Evolutionary conservation across 2,888 invertebrate species (phyloP), one percentile per base, ranked within the genome.

Genomic region (Pharmacophagus antenor): DNA sequence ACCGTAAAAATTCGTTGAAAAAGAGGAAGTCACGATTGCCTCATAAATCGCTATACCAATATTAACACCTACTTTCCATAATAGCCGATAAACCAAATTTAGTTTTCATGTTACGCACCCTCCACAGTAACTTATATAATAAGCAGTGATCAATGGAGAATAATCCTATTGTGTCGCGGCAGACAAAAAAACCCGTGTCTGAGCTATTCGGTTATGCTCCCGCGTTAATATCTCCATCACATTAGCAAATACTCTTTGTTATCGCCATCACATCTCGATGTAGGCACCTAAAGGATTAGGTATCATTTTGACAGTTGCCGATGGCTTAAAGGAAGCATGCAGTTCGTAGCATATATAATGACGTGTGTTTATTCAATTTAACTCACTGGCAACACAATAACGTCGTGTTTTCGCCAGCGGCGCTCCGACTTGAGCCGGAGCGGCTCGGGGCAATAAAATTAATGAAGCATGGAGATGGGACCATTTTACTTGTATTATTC

Each of bases 401-500:
- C 84, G 81, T 82, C 80, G 79, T 84, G 85, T 87, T 88, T 90
- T 88, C 85, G 85, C 84, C 77, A 72, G 74, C 84, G 84, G 82
- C 81, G 79, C 73, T 78, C 79, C 73, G 77, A 82, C 80, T 84
- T 77, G 77, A 82, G 76, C 63, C 72, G 77, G 84, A 88, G 87
- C 86, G 85, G 87, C 87, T 88, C 83, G 76, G 88, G 88, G 86
- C 90, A 88, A 89, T 90, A 90, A 90, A 89, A 84, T 88, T 89
- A 90, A 89, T 90, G 90, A 90, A 89, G 90, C 90, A 85, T 89
- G 79, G 90, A 88, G 90, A 90, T 88, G 89, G 89, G 89, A 89
- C 88, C 89, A 89, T 90, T 90, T 90, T 90, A 89, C 89, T 89
- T 87, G 88, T 89, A 89, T 89, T 90, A 90, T 89, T 89, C 89